Base-by-base conservation (phyloP, 2,888 invertebrate genomes). In the Rhagophthalmus giganteus region DNA sequence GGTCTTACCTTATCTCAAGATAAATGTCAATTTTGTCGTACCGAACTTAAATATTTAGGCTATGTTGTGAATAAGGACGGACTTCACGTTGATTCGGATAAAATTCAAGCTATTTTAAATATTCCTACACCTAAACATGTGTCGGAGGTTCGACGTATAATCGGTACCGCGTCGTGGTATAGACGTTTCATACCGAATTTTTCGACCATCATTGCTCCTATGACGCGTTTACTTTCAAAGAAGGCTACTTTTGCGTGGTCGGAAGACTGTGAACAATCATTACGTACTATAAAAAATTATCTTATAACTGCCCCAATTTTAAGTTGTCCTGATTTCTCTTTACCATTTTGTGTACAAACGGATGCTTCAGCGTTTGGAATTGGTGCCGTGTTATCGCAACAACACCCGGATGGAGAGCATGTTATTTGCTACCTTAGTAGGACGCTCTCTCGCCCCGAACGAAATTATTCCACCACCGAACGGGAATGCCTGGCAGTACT, bases 161-260 rank as follows among this genome's bases (percentile, higher is more conserved):
- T 67, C 2, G 66, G 65, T 2, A 47, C 65, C 35, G 57, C 58
- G 35, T 55, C 55, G 1, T 68, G 64, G 60, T 65, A 66, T 35
- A 28, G 65, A 37, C 48, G 58, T n/a, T 67, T 65, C 24, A 49
- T 66, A 6, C 56, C 54, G n/a, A 32, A 63, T 55, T 65, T 64
- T 49, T 63, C 64, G 1, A 49, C 54, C 1, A 13, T 64, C 2
- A 31, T 61, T 1, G 54, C 63, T 6, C 64, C 63, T n/a, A 49
- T 65, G n/a, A n/a, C n/a, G n/a, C 61, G 44, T 28, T 54, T 54
- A 24, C 46, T 59, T 5, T 24, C 24, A 5, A 24, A 7, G 7
- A 24, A 24, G 7, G n/a, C n/a, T n/a, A n/a, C n/a, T n/a, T n/a
- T n/a, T n/a, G n/a, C n/a, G n/a, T n/a, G n/a, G n/a, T n/a, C n/a